Conservation (phyloP, 2,888 invertebrate species). For the Lottia scabra region DNA sequence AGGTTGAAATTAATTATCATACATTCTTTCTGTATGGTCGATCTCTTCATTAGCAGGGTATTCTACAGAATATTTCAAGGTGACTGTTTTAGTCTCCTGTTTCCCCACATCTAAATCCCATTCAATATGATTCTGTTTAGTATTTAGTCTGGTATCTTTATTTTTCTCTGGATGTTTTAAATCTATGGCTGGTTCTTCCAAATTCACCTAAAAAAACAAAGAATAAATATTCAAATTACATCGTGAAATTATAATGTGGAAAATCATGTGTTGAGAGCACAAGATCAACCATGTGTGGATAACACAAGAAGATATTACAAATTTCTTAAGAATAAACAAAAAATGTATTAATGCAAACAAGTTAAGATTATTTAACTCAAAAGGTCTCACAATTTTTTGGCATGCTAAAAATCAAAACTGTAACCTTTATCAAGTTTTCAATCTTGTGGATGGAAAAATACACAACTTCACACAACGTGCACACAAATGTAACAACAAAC, state of each 20-base stretch:
- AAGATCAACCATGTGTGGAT: no score
- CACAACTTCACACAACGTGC: no score
- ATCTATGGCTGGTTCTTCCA: constrained; percentile 45
- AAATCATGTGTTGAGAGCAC: no score
- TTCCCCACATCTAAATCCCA: constrained; percentile 52
- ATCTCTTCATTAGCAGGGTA: constrained; percentile 50
- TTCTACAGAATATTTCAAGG: constrained; percentile 55
- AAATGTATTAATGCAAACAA: no score
- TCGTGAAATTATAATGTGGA: no score
- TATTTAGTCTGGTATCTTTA: constrained; percentile 37
- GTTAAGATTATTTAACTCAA: no score
- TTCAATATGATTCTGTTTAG: constrained; percentile 51
- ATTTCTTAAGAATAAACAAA: no score
- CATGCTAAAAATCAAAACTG: neutral
- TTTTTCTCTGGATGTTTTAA: constrained; percentile 51
- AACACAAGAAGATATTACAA: no score
- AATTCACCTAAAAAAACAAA: constrained; percentile 39
- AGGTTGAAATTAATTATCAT: neutral
- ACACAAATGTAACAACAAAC: no score
- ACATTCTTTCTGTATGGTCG: constrained; percentile 24
- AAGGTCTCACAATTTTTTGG: no score
- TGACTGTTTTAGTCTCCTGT: constrained; percentile 42
- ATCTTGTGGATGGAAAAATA: no score
- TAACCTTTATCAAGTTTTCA: neutral
- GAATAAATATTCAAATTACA: neutral